Evolutionary conservation across 2,888 invertebrate species (phyloP).

Genomic region (Eulithis testata): DNA sequence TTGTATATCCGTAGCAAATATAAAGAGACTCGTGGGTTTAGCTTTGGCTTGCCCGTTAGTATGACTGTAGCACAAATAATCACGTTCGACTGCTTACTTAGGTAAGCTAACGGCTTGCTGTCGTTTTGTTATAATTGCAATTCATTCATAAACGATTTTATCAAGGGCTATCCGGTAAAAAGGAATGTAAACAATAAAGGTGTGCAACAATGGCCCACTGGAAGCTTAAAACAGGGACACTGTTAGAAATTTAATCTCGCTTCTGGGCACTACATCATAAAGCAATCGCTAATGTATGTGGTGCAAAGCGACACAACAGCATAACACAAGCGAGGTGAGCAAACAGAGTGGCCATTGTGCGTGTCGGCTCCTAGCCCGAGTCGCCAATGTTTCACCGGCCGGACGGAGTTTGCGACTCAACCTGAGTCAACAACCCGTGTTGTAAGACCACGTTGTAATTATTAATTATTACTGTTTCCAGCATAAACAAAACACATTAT

Average conservation of each 20-base stretch:
- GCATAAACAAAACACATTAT: constrained; percentile 24
- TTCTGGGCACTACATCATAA: constrained; percentile 58
- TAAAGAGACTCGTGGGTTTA: constrained; percentile 54
- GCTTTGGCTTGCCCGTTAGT: constrained; percentile 41
- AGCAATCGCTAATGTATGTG: constrained; percentile 55
- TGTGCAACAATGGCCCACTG: constrained; percentile 40
- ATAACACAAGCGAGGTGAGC: constrained; percentile 55
- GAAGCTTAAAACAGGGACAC: constrained; percentile 51
- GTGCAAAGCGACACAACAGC: constrained; percentile 56
- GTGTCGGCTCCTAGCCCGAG: constrained; percentile 61
- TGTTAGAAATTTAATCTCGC: constrained; percentile 69
- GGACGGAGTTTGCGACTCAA: constrained; percentile 62
- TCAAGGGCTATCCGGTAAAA: no score
- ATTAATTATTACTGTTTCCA: constrained; percentile 50
- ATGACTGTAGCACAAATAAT: constrained; percentile 24
- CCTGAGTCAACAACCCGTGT: constrained; percentile 65
- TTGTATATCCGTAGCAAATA: constrained; percentile 70
- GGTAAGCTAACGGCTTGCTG: constrained; percentile 1
- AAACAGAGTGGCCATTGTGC: constrained; percentile 74
- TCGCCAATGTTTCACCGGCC: constrained; percentile 63
- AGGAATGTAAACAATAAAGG: constrained; percentile 26
- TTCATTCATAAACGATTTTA: no score
- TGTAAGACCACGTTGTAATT: constrained; percentile 59
- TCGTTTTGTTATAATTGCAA: neutral
- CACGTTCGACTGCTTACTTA: constrained; percentile 15